A percentile compares a stretch with the other conserved stretches of the same genome.
phyloP scores from a whole-genome alignment of 2,797 vertebrate genomes.

The Loris lydekkerianus region DNA sequence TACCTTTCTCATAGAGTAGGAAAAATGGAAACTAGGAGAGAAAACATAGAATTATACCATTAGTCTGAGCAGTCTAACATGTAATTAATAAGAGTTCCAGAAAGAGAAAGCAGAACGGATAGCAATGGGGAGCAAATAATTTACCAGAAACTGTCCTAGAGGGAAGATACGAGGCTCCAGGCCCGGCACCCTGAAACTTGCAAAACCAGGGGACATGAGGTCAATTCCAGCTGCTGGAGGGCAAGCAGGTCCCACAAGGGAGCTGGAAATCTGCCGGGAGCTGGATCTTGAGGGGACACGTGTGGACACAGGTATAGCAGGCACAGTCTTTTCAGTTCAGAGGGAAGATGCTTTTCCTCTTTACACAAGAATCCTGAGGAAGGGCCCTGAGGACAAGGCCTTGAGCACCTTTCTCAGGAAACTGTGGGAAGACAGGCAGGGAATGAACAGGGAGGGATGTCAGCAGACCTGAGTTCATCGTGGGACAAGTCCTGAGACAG shows the following conservation, averaged over 20 bases:
- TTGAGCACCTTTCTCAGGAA: neutral
- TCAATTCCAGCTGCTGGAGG: neutral
- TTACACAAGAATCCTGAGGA: neutral
- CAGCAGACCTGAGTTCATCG: neutral
- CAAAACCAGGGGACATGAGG: neutral
- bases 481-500: neutral
- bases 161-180: neutral
- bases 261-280: neutral
- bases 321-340: neutral
- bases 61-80: neutral
- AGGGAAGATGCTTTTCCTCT: neutral
- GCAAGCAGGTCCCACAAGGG: neutral
- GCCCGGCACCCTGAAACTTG: rapidly evolving
- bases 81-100: neutral
- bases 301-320: neutral
- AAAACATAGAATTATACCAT: neutral
- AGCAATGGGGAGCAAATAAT: neutral
- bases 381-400: too few relatives aligned
- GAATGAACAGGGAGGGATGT: neutral
- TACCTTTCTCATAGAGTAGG: neutral
- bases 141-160: neutral
- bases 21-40: neutral
- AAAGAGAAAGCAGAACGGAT: neutral
- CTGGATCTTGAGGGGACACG: neutral
- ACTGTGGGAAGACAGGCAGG: neutral